A percentile compares a stretch with the other conserved stretches of the same genome.
phyloP scores from a whole-genome alignment of 1,140 invertebrate species.

The Patella vulgata region DNA sequence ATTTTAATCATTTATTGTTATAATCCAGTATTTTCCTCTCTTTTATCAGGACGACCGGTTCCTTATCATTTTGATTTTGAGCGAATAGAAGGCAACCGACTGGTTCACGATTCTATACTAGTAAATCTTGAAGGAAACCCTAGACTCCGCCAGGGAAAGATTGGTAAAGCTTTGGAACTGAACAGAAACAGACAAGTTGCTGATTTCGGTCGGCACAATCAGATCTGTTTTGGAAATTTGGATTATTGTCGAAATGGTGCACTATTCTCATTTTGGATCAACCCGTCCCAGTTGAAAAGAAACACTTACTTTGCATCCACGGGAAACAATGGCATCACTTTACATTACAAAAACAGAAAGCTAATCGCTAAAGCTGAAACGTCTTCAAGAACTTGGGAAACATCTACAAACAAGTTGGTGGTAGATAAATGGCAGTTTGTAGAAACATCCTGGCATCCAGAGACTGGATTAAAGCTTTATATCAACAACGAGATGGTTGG shows the following conservation, averaged over 20 bases:
- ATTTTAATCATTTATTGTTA: no score
- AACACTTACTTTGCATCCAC: conserved; percentile 55
- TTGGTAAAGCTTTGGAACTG: conserved; percentile 48
- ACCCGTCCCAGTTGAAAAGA: conserved; percentile 38
- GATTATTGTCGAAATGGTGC: conserved; percentile 56
- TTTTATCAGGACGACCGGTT: conserved; percentile 23
- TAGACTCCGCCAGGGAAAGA: conserved; percentile 42
- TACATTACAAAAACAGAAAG: conserved; percentile 31
- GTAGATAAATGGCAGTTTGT: conserved; percentile 57
- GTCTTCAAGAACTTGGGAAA: conserved; percentile 43
- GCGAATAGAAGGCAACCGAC: conserved; percentile 28
- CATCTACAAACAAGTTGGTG: conserved; percentile 32
- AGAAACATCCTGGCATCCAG: conserved; percentile 59
- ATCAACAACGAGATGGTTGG: conserved; percentile 45
- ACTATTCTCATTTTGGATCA: conserved; percentile 52
- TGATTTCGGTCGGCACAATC: conserved; percentile 48
- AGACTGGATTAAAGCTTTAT: conserved; percentile 53
- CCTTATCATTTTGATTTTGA: conserved; percentile 46
- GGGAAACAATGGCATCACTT: conserved; percentile 57
- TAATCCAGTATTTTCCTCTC: no score
- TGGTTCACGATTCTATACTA: conserved; percentile 39
- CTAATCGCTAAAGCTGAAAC: conserved; percentile 40
- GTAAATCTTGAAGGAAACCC: conserved; percentile 45
- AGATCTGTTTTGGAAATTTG: conserved; percentile 58
- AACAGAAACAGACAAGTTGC: conserved; percentile 47